phyloP scores from a whole-genome alignment of 2,113 vertebrate genomes.

The Amblyopsis rosae region DNA sequence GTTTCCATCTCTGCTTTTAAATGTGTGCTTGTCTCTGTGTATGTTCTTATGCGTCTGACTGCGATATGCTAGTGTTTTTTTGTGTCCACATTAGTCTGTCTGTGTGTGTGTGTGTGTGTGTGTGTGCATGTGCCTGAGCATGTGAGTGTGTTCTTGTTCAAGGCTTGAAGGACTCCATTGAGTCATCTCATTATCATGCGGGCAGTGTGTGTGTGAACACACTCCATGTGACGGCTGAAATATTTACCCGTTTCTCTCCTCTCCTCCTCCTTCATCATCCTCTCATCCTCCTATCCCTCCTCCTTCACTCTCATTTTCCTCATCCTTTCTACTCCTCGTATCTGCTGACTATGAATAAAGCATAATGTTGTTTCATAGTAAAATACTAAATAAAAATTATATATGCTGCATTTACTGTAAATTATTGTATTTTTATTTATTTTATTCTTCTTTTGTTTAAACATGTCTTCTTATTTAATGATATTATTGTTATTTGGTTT shows the following conservation, averaged over 20 bases:
- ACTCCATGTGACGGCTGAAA: constrained; percentile 78
- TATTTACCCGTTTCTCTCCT: constrained; percentile 75
- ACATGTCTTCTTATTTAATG: no score
- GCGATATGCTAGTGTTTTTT: neutral
- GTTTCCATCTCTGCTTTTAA: no score
- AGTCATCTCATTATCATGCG: constrained; percentile 78
- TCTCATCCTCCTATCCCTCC: neutral
- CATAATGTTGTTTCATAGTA: no score
- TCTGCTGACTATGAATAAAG: neutral
- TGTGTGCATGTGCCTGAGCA: neutral
- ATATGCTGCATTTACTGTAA: no score
- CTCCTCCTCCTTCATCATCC: neutral
- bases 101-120: neutral
- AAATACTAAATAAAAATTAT: no score
- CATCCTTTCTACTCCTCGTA: neutral
- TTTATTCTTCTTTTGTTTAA: no score
- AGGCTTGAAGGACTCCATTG: constrained; percentile 76
- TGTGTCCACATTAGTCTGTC: neutral
- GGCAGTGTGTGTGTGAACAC: constrained; percentile 74
- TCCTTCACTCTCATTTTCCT: no score
- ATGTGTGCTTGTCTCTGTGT: no score
- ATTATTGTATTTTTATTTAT: no score
- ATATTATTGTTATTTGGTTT: no score
- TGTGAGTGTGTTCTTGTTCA: constrained; percentile 36
- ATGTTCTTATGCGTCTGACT: no score